A percentile compares a stretch with the other conserved stretches of the same genome.
Conservation (phyloP, 2,888 invertebrate species). For the Volucella inanis region DNA sequence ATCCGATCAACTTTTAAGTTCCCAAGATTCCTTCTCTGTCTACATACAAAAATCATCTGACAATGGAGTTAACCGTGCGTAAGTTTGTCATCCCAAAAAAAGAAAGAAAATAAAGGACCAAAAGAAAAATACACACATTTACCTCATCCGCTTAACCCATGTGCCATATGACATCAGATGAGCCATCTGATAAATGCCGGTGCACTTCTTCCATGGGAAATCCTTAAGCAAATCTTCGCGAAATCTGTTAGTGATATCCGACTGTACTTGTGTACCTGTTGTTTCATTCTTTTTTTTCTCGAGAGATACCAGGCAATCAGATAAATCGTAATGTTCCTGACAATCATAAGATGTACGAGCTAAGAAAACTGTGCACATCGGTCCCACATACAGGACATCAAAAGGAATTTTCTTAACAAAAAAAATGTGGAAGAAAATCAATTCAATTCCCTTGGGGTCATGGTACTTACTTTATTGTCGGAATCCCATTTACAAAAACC, state of each 20-base stretch:
- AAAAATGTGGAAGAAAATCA: background rate
- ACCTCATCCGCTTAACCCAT: slow-evolving; percentile 71
- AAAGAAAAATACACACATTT: slow-evolving; percentile 56
- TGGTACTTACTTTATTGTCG: slow-evolving; percentile 14
- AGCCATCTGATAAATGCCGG: slow-evolving; percentile 42
- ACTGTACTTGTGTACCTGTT: slow-evolving; percentile 44
- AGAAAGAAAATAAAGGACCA: slow-evolving; percentile 20
- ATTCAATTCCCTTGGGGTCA: slow-evolving; percentile 42
- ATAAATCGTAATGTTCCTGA: slow-evolving; percentile 29
- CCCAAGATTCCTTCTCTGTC: background rate
- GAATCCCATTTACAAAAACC: slow-evolving; percentile 29
- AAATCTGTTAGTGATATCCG: slow-evolving; percentile 51
- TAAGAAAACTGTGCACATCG: slow-evolving; percentile 19
- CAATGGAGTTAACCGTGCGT: slow-evolving; percentile 81
- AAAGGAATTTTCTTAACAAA: slow-evolving; percentile 34
- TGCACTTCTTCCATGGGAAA: slow-evolving; percentile 61
- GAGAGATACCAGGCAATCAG: slow-evolving; percentile 20
- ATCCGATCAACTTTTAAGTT: slow-evolving; percentile 67
- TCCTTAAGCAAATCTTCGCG: slow-evolving; percentile 45
- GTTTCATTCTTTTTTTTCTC: no score
- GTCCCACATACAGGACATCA: slow-evolving; percentile 58
- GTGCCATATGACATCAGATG: slow-evolving; percentile 32
- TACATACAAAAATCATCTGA: slow-evolving; percentile 29
- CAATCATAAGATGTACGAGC: slow-evolving; percentile 35
- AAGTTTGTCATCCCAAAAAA: slow-evolving; percentile 78